Evolutionary conservation across 2,888 invertebrate genomes (phyloP), one percentile per base, ranked within the genome.

Genomic region (Anaspis maculata): DNA sequence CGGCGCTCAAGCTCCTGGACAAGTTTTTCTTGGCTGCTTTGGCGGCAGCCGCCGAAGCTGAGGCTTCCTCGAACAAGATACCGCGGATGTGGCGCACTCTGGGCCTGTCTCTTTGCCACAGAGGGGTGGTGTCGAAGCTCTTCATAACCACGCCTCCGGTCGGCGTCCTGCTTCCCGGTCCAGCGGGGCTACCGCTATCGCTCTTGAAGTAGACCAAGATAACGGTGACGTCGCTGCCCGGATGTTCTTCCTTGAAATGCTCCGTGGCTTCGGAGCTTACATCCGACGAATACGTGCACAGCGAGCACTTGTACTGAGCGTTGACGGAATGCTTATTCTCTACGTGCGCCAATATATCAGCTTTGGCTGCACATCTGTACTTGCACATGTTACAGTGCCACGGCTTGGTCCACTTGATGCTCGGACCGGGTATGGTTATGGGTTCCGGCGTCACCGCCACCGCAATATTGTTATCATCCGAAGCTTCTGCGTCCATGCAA

Each of bases 301-400:
- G 66, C 0, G 71, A 71, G 51, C 88, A 88, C 48, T 79, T 79
- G 57, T 70, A 86, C 44, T 83, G 83, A 50, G 72, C 70, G 37
- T 75, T 77, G 2, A 80, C 71, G 15, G 73, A 69, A 52, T 89
- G 88, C 4, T 59, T 52, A 16, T 63, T 66, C 1, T 62, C 54
- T 16, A 75, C 76, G 51, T 85, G 85, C 0, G 67, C 64, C 0
- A 68, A 63, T 16, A 82, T 74, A 26, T 77, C 77, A 0, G 69
- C 68, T 13, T 77, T 73, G 1, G 75, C 71, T 39, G 70, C 64
- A 41, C 73, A 74, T 34, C 73, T 72, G 48, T 71, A 75, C 27
- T 74, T 70, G 50, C 85, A 85, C 15, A 81, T 54, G 10, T 77
- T 77, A 51, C 85, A 85, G 35, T 75, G 74, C 83, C 83, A 83